Conservation (phyloP, 2,113 vertebrate species). For the Eubucco bourcierii region DNA sequence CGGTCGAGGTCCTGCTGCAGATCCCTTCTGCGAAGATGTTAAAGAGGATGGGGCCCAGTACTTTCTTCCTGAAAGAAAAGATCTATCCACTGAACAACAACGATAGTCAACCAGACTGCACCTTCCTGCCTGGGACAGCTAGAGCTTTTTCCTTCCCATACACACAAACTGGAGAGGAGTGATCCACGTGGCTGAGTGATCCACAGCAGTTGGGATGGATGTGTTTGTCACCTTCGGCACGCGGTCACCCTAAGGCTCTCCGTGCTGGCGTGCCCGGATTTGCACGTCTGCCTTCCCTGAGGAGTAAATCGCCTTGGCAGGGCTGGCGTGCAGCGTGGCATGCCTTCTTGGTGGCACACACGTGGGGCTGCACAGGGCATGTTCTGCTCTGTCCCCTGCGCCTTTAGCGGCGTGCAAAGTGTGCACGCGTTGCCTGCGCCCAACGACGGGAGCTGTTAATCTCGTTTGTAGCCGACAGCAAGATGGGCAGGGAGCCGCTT, state of each 20-base stretch:
- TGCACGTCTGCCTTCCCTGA: not conserved
- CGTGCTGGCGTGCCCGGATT: fast-evolving
- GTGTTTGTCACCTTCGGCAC: not conserved
- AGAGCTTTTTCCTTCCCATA: not conserved
- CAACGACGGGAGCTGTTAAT: slow-evolving; percentile 66
- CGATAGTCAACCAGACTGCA: not conserved
- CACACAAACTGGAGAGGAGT: not conserved
- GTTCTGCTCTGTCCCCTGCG: not conserved
- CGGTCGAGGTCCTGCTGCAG: too few relatives aligned
- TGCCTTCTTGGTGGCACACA: not conserved
- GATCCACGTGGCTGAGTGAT: fast-evolving
- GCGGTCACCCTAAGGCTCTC: fast-evolving
- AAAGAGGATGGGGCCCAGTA: too few relatives aligned
- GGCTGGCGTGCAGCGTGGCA: not conserved
- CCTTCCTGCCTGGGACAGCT: not conserved
- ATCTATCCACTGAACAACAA: too few relatives aligned
- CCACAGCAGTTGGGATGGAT: fast-evolving
- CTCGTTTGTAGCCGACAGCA: slow-evolving; percentile 68
- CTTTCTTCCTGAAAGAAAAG: too few relatives aligned
- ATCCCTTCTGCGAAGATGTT: too few relatives aligned
- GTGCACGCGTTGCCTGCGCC: not conserved
- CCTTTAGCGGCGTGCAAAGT: not conserved
- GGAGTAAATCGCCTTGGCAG: not conserved
- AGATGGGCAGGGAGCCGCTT: slow-evolving; percentile 69
- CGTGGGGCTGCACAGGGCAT: not conserved